A percentile compares a stretch with the other conserved stretches of the same genome.
phyloP scores from a whole-genome alignment of 2,888 invertebrate genomes.

The Morpho achilles region DNA sequence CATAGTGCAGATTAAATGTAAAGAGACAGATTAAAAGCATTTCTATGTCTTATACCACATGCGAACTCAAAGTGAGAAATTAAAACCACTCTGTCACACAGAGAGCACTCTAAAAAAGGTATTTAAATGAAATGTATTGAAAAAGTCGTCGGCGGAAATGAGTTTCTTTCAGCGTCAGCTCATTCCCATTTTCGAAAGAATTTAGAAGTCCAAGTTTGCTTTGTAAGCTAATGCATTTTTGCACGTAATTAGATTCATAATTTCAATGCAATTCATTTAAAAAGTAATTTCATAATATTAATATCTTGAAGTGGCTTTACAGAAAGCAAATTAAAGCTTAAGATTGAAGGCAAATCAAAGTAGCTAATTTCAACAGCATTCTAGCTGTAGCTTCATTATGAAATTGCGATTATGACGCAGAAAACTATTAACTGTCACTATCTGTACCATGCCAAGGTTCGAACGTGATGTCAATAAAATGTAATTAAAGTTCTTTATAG shows the following conservation, averaged over 20 bases:
- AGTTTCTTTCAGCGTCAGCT: conserved; percentile 66
- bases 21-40: conserved; percentile 40
- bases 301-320: too few species aligned
- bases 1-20: not conserved
- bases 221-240: conserved; percentile 42
- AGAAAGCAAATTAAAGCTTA: too few species aligned
- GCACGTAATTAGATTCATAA: conserved; percentile 22
- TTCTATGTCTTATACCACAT: conserved; percentile 57
- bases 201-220: conserved; percentile 52
- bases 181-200: conserved; percentile 59
- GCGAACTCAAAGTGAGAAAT: conserved; percentile 61
- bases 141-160: conserved; percentile 71
- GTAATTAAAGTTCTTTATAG: too few species aligned
- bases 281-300: not conserved
- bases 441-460: too few species aligned
- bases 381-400: too few species aligned
- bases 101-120: conserved; percentile 55
- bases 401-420: too few species aligned
- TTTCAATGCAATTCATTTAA: conserved; percentile 8
- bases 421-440: too few species aligned
- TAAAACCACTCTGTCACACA: conserved; percentile 59
- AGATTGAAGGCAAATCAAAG: too few species aligned
- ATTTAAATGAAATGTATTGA: conserved; percentile 78
- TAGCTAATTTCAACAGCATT: too few species aligned
- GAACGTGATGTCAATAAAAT: too few species aligned